These are phyloP conservation scores for Endotricha flammealis DNA, from an alignment of 2,888 invertebrate genomes.

Conservation along the genomic window DNA sequence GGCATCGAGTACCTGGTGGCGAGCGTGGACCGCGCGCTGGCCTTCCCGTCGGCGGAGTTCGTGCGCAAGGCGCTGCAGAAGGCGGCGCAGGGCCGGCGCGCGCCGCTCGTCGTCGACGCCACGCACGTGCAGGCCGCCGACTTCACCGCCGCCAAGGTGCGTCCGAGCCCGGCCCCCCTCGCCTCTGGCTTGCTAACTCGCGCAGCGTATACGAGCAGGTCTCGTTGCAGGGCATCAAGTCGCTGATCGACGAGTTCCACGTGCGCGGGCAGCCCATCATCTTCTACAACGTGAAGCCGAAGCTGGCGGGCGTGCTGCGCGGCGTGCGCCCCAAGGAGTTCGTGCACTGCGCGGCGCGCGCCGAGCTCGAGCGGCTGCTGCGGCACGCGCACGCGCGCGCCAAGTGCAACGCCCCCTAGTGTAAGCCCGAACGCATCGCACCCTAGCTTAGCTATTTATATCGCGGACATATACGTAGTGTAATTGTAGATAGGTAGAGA, in stretches of 20 bases:
- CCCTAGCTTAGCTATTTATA: constrained; percentile 8
- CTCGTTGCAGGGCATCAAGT: constrained; percentile 82
- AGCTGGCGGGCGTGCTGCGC: constrained; percentile 83
- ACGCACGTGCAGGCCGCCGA: constrained; percentile 89
- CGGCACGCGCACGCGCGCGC: constrained; percentile 20
- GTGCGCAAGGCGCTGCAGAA: constrained; percentile 80
- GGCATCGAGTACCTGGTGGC: constrained; percentile 78
- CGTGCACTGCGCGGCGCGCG: constrained; percentile 67
- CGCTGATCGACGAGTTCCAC: constrained; percentile 83
- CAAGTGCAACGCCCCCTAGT: constrained; percentile 1
- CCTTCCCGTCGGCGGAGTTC: constrained; percentile 90
- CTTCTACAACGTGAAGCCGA: constrained; percentile 86
- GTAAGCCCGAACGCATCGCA: background rate
- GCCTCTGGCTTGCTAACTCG: too few relatives aligned
- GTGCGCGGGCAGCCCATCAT: constrained; percentile 82
- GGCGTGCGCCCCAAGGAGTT: constrained; percentile 84
- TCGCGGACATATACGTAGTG: constrained; percentile 1
- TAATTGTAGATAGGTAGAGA: constrained; percentile 3
- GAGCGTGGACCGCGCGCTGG: constrained; percentile 83
- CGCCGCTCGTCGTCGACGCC: constrained; percentile 87
- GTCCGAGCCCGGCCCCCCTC: background rate
- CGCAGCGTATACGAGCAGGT: background rate
- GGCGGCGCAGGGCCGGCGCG: constrained; percentile 75
- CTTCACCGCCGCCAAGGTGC: constrained; percentile 86
- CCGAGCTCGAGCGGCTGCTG: constrained; percentile 55